Percentiles rank a stretch among this genome's conserved stretches.
These are phyloP conservation scores for Naso thynnoides DNA, from an alignment of 2,797 vertebrate genomes.

Conservation along the genomic window DNA sequence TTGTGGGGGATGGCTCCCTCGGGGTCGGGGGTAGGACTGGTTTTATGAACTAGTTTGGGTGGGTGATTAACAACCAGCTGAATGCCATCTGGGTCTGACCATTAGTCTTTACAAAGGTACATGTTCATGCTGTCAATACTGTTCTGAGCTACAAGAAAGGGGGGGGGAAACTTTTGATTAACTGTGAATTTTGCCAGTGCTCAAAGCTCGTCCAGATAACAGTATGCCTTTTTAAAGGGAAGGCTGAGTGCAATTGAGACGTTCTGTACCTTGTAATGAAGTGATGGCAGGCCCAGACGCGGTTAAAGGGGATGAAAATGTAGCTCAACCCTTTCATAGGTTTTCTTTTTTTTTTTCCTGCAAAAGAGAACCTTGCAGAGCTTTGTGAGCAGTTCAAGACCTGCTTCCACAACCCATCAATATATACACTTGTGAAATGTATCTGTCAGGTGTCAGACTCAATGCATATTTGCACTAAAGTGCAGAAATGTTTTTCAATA, in stretches of 20 bases:
- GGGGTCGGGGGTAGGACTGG: conserved; percentile 6
- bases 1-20: conserved; percentile 34
- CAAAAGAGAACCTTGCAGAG: conserved; percentile 31
- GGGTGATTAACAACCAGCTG: conserved; percentile 30
- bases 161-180: neutral
- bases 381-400: conserved; percentile 35
- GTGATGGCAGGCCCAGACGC: conserved; percentile 47
- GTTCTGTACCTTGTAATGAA: conserved; percentile 53
- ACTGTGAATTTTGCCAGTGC: conserved; percentile 49
- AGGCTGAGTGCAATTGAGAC: conserved; percentile 43
- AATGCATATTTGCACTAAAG: conserved; percentile 62
- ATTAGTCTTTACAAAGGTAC: conserved; percentile 62
- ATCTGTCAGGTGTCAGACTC: conserved; percentile 42
- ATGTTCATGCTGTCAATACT: conserved; percentile 50
- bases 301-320: conserved; percentile 10
- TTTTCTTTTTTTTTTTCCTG: conserved; percentile 18
- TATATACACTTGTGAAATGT: conserved; percentile 35
- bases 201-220: conserved; percentile 27
- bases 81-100: conserved; percentile 42
- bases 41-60: conserved; percentile 36
- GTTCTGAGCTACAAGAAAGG: conserved; percentile 36
- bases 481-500: conserved; percentile 35
- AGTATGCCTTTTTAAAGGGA: conserved; percentile 42
- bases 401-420: conserved; percentile 26
- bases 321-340: neutral